A percentile compares a stretch with the other conserved stretches of the same genome.
phyloP scores from a whole-genome alignment of 2,113 vertebrate species.

The Trochalopteron elliotii region DNA sequence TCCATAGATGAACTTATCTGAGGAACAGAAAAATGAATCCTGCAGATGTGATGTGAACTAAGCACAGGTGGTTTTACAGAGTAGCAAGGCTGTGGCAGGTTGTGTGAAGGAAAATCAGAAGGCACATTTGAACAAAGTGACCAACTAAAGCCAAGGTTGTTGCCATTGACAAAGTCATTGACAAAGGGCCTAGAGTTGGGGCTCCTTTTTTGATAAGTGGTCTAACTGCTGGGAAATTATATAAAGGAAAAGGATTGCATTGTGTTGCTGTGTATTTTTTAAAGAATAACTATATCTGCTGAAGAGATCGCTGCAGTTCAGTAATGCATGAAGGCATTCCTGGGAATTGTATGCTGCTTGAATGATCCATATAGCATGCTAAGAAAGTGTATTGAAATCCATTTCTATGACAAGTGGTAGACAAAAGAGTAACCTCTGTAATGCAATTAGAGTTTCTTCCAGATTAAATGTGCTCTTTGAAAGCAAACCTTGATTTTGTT shows the following conservation, averaged over 20 bases:
- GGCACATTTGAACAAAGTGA: background rate
- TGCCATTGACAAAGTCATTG: background rate
- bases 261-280: background rate
- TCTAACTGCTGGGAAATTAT: background rate
- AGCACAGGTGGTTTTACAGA: background rate
- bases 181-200: background rate
- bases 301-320: background rate
- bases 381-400: background rate
- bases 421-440: slow-evolving; percentile 2
- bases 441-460: background rate
- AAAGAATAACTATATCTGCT: background rate
- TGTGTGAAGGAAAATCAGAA: background rate
- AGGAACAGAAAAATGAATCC: background rate
- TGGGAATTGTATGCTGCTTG: background rate
- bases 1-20: background rate
- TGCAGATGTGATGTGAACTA: background rate
- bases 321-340: background rate
- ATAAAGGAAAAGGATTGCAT: background rate
- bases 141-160: background rate
- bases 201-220: background rate
- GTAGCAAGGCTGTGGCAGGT: background rate
- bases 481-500: background rate
- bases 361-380: background rate
- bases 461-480: background rate
- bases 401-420: background rate